A percentile compares a stretch with the other conserved stretches of the same genome.
Conservation (phyloP, 2,888 invertebrate genomes). For the Dendrolimus houi region DNA sequence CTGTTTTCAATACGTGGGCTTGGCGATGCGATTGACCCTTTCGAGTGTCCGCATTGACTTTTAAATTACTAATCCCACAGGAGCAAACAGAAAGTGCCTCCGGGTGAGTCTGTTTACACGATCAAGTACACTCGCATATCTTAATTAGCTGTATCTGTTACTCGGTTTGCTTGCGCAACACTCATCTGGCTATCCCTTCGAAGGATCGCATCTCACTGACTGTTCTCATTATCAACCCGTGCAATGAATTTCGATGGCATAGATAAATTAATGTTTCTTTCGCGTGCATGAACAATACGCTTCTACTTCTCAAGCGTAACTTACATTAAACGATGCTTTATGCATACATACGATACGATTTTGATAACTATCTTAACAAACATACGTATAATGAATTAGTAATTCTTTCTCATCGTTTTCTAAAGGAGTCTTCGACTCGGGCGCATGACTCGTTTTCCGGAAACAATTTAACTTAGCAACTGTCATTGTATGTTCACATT, state of each 20-base stretch:
- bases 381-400: constrained; percentile 50
- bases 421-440: constrained; percentile 23
- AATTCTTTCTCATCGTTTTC: constrained; percentile 51
- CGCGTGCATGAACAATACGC: constrained; percentile 19
- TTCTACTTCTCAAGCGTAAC: constrained; percentile 20
- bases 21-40: constrained; percentile 71
- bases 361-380: constrained; percentile 50
- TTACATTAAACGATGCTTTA: constrained; percentile 35
- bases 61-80: constrained; percentile 75
- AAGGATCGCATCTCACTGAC: constrained; percentile 15
- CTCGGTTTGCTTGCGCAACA: constrained; percentile 58
- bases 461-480: constrained; percentile 62
- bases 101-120: constrained; percentile 61
- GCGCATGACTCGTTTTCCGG: constrained; percentile 56
- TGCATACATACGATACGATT: constrained; percentile 36
- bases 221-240: constrained; percentile 30
- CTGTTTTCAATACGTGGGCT: constrained; percentile 70
- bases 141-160: constrained; percentile 55
- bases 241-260: constrained; percentile 28
- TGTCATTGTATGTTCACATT: constrained; percentile 41
- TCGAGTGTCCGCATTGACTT: constrained; percentile 76
- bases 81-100: constrained; percentile 64
- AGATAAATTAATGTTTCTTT: constrained; percentile 18
- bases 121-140: constrained; percentile 70
- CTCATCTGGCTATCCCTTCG: constrained; percentile 26